Base-by-base conservation (phyloP, 2,113 vertebrate species). In the Chloropsis hardwickii region DNA sequence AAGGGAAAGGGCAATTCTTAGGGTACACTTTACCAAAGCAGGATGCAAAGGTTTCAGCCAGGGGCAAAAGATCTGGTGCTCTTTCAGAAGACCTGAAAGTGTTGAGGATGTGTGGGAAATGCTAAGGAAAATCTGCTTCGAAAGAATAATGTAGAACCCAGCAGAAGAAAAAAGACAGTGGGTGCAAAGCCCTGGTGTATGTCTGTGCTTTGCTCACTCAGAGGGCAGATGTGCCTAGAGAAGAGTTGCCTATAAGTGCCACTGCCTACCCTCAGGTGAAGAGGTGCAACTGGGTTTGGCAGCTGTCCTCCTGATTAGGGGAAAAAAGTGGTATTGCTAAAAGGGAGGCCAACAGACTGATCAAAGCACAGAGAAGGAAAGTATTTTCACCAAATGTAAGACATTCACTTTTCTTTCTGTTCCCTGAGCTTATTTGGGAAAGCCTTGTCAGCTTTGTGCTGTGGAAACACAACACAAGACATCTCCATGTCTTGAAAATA, bases 111-210 rank as follows among this genome's bases (percentile, higher is more conserved):
- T 53, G 22, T 33, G 22, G 27, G 44, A 86, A 77, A 60, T 37
- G 22, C 10, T 81, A 50, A 71, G 44, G 44, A 81, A 83, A 60
- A 95, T 22, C 47, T 44, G 1, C 77, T 91, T 80, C 1, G 1
- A 73, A 78, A 88, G 73, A 80, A 44, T 11, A 66, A 37, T 11
- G 24, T 48, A 48, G 54, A 92, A 81, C 11, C 35, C 83, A 65
- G 11, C 23, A 53, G 17, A 19, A 35, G 37, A 7, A 31, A 8
- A 10, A 28, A 4, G 14, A 4, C 11, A 56, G 5, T 8, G n/a
- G 2, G 12, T 67, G 21, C 44, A 72, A 45, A 90, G 14, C 40
- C 0, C 21, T 50, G 2, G 11, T 1, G 0, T 57, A 11, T 40
- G 7, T 53, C 15, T 62, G 5, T 54, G 12, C 53, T 86, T 51